These are phyloP conservation scores for Drosophila nasuta DNA, from an alignment of 1,140 invertebrate species.

Conservation along the genomic window DNA sequence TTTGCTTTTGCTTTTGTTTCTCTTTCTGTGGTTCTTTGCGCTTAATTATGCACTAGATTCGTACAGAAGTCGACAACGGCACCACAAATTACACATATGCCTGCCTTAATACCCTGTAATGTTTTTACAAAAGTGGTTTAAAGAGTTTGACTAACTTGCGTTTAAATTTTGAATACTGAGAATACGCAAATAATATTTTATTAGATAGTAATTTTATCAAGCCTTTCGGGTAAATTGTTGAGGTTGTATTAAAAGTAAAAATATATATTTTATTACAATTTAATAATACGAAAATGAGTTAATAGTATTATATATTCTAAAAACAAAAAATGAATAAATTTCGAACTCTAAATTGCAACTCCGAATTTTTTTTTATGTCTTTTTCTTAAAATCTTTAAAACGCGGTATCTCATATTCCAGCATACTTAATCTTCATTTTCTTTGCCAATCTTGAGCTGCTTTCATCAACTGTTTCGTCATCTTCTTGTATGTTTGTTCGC, in stretches of 20 bases:
- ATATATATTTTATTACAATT: no score
- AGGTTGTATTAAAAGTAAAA: no score
- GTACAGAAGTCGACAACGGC: slow-evolving; percentile 31
- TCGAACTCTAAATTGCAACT: no score
- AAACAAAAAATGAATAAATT: no score
- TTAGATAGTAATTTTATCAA: no score
- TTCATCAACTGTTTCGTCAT: slow-evolving; percentile 12
- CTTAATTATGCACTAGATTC: slow-evolving; percentile 72
- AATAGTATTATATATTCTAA: no score
- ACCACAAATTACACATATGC: slow-evolving; percentile 25
- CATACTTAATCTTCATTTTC: background rate
- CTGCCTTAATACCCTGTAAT: background rate
- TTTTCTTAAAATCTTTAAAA: no score
- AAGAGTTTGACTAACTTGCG: background rate
- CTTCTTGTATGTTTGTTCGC: background rate
- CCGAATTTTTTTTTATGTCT: no score
- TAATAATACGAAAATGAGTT: no score
- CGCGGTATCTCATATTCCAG: background rate
- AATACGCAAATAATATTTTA: no score
- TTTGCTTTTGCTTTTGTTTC: slow-evolving; percentile 27
- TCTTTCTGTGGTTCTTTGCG: slow-evolving; percentile 53
- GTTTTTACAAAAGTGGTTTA: background rate
- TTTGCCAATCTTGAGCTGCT: slow-evolving; percentile 7
- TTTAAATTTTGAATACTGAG: no score
- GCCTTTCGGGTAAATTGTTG: no score